Evolutionary conservation across 2,113 vertebrate genomes (phyloP), one percentile per base, ranked within the genome.

Genomic region (Sprattus sprattus): DNA sequence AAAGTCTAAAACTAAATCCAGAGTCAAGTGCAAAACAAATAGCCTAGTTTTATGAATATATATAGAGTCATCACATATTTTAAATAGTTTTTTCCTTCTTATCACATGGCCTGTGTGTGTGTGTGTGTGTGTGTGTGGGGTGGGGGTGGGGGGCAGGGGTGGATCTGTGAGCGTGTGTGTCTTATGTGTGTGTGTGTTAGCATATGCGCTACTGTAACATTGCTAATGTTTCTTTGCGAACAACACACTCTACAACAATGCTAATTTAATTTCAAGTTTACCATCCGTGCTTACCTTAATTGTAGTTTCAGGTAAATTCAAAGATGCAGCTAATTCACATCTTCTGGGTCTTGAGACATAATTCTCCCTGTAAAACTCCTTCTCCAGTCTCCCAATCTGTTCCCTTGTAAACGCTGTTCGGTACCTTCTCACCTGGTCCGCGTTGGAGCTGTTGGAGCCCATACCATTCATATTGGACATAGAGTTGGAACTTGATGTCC

Each of bases 221-320:
- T 10, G 32, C 13, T 78, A 78, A 78, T 78, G 13, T 39, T 39
- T 39, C 39, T 39, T 39, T 39, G 39, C 39, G 39, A n/a, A n/a
- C 60, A 25, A 64, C 5, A 49, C 47, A 49, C 39, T 39, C 39
- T 39, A 52, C 20, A 22, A 22, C 6, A 1, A 60, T 16, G 39
- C 15, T 44, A 28, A 81, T 50, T 78, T 85, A 44, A 32, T 39
- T 4, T 32, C 71, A 78, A 39, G 8, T 15, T 15, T 28, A 28
- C 15, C 25, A 15, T 78, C 13, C 4, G 7, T 32, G 82, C 18
- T 54, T 94, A 99, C 98, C 98, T 99, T 99, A 91, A 99, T 99
- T 52, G 98, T 99, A 83, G 98, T 99, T 93, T 99, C 98, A 2
- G 98, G 98, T 57, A 99, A 95, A 88, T 99, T 99, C 87, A 99